These are phyloP conservation scores for Bombus turneri DNA, from an alignment of 1,140 invertebrate genomes.

Conservation along the genomic window DNA sequence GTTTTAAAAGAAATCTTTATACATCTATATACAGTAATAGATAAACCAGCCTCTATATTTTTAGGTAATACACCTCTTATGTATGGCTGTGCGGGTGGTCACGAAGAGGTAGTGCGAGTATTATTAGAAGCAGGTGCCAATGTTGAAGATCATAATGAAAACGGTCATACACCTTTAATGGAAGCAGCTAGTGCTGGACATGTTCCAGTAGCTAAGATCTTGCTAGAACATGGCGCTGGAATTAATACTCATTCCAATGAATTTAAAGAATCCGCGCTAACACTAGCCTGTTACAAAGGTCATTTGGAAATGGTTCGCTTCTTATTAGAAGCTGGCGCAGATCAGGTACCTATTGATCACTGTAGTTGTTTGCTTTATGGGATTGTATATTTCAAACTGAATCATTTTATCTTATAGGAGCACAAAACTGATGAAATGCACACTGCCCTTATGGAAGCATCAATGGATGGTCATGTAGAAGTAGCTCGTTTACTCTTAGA, in stretches of 20 bases:
- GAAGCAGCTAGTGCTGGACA: conserved; percentile 98
- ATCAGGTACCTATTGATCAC: conserved; percentile 84
- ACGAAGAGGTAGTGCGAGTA: conserved; percentile 94
- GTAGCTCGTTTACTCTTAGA: conserved; percentile 96
- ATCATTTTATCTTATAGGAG: conserved; percentile 83
- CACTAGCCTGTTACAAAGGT: conserved; percentile 98
- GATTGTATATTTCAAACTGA: neutral
- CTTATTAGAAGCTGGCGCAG: conserved; percentile 95
- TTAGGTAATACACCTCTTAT: conserved; percentile 97
- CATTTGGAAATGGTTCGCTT: conserved; percentile 99
- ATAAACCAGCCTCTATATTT: neutral
- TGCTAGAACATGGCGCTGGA: conserved; percentile 95
- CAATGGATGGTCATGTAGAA: conserved; percentile 99
- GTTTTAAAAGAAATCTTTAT: neutral
- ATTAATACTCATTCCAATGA: conserved; percentile 99
- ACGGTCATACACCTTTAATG: conserved; percentile 99
- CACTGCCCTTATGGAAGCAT: conserved; percentile 99
- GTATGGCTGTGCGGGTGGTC: conserved; percentile 98
- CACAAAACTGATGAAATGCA: conserved; percentile 99
- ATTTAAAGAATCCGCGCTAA: conserved; percentile 98
- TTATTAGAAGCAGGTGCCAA: conserved; percentile 95
- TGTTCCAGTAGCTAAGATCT: conserved; percentile 95
- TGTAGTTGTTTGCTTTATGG: neutral
- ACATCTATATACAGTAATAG: neutral
- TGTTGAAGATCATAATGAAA: conserved; percentile 99